These are phyloP conservation scores for Timandra comae DNA, from an alignment of 2,888 invertebrate genomes.

Conservation along the genomic window DNA sequence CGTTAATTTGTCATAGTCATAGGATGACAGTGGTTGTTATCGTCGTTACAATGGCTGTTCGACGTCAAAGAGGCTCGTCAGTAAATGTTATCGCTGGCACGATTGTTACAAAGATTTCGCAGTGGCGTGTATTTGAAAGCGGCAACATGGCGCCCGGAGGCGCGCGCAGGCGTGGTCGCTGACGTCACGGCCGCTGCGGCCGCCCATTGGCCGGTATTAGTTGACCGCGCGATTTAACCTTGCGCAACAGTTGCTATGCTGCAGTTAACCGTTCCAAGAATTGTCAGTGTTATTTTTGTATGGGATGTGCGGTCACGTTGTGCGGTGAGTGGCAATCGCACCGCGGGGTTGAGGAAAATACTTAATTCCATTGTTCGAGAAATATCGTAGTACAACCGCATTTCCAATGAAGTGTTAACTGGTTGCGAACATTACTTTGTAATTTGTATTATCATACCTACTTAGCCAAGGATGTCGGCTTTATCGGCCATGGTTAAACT, in stretches of 20 bases:
- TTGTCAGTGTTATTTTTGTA: conserved; percentile 42
- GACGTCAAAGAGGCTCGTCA: conserved; percentile 33
- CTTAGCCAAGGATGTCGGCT: too few species aligned
- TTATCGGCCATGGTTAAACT: too few species aligned
- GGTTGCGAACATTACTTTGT: too few species aligned
- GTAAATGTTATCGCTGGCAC: conserved; percentile 30
- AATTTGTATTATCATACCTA: too few species aligned
- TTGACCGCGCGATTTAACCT: conserved; percentile 59
- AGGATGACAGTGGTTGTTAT: conserved; percentile 13
- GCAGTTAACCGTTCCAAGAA: conserved; percentile 53
- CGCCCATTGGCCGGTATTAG: conserved; percentile 48
- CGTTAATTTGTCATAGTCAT: conserved; percentile 28
- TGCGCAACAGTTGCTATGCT: conserved; percentile 72
- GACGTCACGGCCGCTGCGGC: conserved; percentile 56
- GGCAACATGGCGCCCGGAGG: conserved; percentile 63
- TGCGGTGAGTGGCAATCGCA: conserved; percentile 16
- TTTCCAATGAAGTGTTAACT: background rate
- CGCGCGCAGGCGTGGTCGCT: conserved; percentile 75
- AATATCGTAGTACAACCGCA: background rate
- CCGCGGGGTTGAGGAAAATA: background rate
- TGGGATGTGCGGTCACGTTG: conserved; percentile 30
- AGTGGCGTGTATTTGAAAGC: conserved; percentile 39
- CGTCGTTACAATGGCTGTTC: conserved; percentile 10
- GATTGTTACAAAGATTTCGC: conserved; percentile 33
- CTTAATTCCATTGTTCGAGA: too few species aligned